Base-by-base conservation (phyloP, 2,797 vertebrate species). In the Pseudotriccus pelzelni region DNA sequence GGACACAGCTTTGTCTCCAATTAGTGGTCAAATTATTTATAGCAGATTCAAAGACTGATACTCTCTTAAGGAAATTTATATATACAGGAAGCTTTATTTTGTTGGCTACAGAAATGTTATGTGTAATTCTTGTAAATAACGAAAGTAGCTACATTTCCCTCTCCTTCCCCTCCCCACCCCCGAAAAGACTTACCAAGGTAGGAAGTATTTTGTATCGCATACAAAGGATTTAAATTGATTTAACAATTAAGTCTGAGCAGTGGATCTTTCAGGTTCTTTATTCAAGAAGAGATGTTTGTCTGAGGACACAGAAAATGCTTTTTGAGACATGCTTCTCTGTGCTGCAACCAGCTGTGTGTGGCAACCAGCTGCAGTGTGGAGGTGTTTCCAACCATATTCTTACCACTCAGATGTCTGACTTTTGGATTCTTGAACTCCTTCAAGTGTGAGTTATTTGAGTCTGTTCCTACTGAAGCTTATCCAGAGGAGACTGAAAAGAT, bases 11-110 rank as follows among this genome's bases (percentile, higher is more conserved):
- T 79, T 93, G 63, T 74, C 41, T 91, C 41, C 59, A 30, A 9
- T 92, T 85, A 89, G 72, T 60, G 67, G 62, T 79, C 44, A 83
- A 52, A 79, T 82, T 84, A 84, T 84, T 82, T 84, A 62, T 73
- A 84, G 75, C 50, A 52, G 28, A 30, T 87, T 82, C 16, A 68
- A 73, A 91, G n/a, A 14, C 25, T 84, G 36, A 7, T 87, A 4
- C 19, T 79, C 4, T 55, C 8, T 87, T 73, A 58, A 58, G 43
- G 12, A 73, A 76, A 69, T 59, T 22, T 50, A 39, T 66, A 27
- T 28, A 39, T 83, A 66, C 19, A 27, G 72, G 63, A 78, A 69
- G 6, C 7, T 83, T 87, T 69, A 41, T 87, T 76, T 49, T 91
- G 3, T 73, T 85, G 23, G n/a, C 36, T 70, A n/a, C 28, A 34